phyloP scores from a whole-genome alignment of 2,888 invertebrate genomes.

The Chymomyza fuscimana region DNA sequence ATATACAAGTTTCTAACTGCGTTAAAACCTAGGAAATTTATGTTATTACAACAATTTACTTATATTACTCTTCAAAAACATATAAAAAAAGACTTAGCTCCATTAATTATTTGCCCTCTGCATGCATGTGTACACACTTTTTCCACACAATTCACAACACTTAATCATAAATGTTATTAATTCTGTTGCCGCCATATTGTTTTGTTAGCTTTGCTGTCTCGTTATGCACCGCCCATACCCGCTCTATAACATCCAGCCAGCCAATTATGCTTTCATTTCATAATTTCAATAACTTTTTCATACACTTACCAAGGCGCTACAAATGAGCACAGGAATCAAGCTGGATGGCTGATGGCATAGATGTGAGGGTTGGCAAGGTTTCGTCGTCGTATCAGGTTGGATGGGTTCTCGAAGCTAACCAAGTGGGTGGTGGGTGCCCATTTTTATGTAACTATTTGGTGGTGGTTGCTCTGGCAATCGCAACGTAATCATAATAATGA shows the following conservation, averaged over 20 bases:
- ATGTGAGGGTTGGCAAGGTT: background rate
- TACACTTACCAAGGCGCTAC: conserved; percentile 51
- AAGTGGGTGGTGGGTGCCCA: conserved; percentile 41
- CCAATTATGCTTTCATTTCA: conserved; percentile 65
- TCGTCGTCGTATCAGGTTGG: conserved; percentile 31
- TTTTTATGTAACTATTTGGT: conserved; percentile 71
- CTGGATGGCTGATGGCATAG: conserved; percentile 41
- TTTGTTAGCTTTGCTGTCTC: conserved; percentile 21
- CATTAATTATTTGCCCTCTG: conserved; percentile 47
- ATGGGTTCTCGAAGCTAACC: background rate
- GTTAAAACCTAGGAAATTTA: too few relatives aligned
- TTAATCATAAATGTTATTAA: conserved; percentile 49
- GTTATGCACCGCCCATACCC: conserved; percentile 48
- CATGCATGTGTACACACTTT: background rate
- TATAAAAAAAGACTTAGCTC: conserved; percentile 26
- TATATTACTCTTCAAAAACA: too few relatives aligned
- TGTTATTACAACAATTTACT: too few relatives aligned
- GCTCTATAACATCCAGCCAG: conserved; percentile 22
- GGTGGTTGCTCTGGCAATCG: conserved; percentile 42
- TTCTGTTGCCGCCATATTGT: conserved; percentile 53
- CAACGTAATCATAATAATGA: conserved; percentile 43
- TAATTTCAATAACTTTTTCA: conserved; percentile 73
- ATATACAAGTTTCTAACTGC: too few relatives aligned
- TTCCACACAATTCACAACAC: conserved; percentile 13
- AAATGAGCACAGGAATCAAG: conserved; percentile 31